Percentiles rank a stretch among this genome's conserved stretches.
phyloP scores from a whole-genome alignment of 2,113 vertebrate genomes.

The Ictalurus furcatus region DNA sequence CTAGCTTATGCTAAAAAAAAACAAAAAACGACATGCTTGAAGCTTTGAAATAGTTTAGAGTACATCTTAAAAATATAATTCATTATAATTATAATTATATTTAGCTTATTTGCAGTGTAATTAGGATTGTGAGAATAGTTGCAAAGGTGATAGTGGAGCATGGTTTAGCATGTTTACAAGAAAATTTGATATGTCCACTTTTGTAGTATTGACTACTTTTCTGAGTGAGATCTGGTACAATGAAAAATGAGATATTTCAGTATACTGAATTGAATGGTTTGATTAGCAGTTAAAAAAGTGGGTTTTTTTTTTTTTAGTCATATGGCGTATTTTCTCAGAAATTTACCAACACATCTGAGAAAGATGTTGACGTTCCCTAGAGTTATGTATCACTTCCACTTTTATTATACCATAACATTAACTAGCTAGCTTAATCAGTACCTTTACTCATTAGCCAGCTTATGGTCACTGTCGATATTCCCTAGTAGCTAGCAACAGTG shows the following conservation, averaged over 20 bases:
- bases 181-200: no score
- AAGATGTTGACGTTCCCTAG: neutral
- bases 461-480: neutral
- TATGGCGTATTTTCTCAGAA: neutral
- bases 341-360: neutral
- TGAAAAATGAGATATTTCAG: neutral
- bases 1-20: no score
- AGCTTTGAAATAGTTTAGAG: no score
- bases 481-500: neutral
- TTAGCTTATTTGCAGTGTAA: no score
- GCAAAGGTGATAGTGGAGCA: no score
- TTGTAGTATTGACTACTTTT: no score
- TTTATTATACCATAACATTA: neutral
- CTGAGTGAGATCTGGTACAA: no score
- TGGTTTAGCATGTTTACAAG: no score
- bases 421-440: neutral
- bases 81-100: no score
- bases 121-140: no score
- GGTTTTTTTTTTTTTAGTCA: neutral
- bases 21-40: no score
- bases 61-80: no score
- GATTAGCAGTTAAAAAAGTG: neutral
- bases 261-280: neutral
- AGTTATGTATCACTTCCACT: neutral
- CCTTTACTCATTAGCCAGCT: neutral